Evolutionary conservation across 2,113 vertebrate species (phyloP).

Genomic region (Leiothrix lutea): DNA sequence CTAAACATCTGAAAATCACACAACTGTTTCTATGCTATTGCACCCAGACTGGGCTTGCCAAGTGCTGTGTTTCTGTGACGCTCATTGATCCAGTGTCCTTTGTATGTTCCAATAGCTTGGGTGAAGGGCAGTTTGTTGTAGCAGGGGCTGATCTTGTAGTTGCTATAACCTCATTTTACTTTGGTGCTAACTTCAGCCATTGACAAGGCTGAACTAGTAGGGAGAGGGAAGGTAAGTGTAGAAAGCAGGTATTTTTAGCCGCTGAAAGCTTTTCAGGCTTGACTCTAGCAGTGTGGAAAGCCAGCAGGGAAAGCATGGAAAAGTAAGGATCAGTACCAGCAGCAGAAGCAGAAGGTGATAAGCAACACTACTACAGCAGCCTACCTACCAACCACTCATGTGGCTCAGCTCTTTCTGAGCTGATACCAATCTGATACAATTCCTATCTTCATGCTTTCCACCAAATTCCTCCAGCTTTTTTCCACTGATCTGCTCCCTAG

Average conservation of each 20-base stretch:
- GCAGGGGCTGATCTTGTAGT: background rate
- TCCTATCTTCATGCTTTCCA: background rate
- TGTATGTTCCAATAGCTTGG: background rate
- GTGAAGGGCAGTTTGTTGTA: background rate
- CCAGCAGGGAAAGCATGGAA: background rate
- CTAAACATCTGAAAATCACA: background rate
- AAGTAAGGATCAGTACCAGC: background rate
- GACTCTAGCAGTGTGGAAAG: background rate
- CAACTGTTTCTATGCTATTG: background rate
- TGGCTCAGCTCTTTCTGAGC: background rate
- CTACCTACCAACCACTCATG: rapidly evolving
- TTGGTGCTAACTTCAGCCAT: background rate
- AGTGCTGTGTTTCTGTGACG: background rate
- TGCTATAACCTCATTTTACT: background rate
- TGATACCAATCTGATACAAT: background rate
- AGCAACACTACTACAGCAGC: background rate
- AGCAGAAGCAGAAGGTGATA: background rate
- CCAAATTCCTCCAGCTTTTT: background rate
- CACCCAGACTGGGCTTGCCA: background rate
- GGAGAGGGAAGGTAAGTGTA: background rate
- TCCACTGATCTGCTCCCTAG: background rate
- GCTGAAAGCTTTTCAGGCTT: background rate
- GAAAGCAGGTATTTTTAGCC: background rate
- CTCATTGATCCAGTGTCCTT: background rate
- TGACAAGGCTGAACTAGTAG: background rate